Evolutionary conservation across 2,797 vertebrate species (phyloP), one percentile per base, ranked within the genome.

Genomic region (Saxicola maurus): DNA sequence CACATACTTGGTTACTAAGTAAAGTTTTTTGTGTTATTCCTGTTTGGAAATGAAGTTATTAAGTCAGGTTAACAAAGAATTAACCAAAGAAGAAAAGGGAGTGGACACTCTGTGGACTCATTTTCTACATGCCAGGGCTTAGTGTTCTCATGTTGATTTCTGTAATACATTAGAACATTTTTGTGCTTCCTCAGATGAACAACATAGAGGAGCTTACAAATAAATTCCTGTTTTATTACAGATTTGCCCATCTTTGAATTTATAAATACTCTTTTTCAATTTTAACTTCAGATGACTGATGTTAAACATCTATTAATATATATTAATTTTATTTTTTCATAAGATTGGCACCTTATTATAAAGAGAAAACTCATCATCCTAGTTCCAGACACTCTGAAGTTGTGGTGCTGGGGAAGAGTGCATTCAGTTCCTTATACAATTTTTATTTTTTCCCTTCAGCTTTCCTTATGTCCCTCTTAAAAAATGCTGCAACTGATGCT

Each of bases 391-490:
- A 68, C 30, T 19, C 28, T 45, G 2, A 28, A 64, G 4, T 61
- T 55, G 13, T 21, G 19, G 8, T 12, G 0, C 2, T 59, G 11
- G 14, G 20, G 15, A 61, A 72, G 45, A 20, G 9, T 30, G 3
- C 6, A 17, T 80, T 71, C 64, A 33, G 7, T 77, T 64, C 20
- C 6, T 72, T 48, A 27, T 21, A 24, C 7, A 21, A 25, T 48
- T 52, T 46, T 82, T 56, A 9, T 56, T 71, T 74, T 88, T 89
- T 17, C 52, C 30, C 49, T 96, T 28, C 87, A 99, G 99, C 98
- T n/a, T 99, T 98, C 91, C 94, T 99, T n/a, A 98, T 98, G 62
- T 97, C 97, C 27, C 96, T 97, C 35, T 96, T 99, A 96, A 82
- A 96, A 75, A 83, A 46, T 25, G 94, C 97, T 76, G 84, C 52